Base-by-base conservation (phyloP, 2,888 invertebrate species). In the Mycalesis mineus region DNA sequence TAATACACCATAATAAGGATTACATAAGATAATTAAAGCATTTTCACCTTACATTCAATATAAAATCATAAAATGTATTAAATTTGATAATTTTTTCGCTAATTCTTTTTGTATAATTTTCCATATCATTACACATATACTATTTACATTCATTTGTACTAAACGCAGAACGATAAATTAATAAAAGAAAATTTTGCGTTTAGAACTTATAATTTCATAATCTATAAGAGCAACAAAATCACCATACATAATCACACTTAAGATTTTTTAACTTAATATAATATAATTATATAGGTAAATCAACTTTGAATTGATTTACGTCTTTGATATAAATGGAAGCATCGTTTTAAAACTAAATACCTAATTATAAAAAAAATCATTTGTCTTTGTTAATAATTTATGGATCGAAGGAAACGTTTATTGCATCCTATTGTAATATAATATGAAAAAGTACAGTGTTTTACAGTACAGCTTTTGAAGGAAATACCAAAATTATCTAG, bases 281-380 rank as follows among this genome's bases (percentile, higher is more conserved):
- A 84, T 80, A 83, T 82, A 77, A 65, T 77, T 79, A 83, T 82
- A 84, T 80, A 82, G 67, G 81, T 77, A 81, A 82, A 80, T 74
- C 88, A 82, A 89, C 89, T 88, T 87, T 77, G 65, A 88, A 89
- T 84, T 77, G 88, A 75, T 78, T 80, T 71, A 82, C 81, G 79
- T 89, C 89, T 89, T 89, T 89, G 89, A 89, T 88, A 89, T 88
- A 81, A 87, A 82, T 89, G 89, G 89, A 89, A 89, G 89, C 89
- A 89, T 88, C 84, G 84, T 87, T 86, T 80, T 78, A 82, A 74
- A 88, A 83, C 78, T 85, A 88, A 87, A 73, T 75, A 77, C 69
- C 78, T 84, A 84, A 70, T 70, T 73, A 68, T 67, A 64, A 64
- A 60, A 62, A 64, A 63, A 63, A 52, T 47, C 31, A 29, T 56